Evolutionary conservation across 1,140 invertebrate species (phyloP).

Genomic region (Kradibia gibbosae): DNA sequence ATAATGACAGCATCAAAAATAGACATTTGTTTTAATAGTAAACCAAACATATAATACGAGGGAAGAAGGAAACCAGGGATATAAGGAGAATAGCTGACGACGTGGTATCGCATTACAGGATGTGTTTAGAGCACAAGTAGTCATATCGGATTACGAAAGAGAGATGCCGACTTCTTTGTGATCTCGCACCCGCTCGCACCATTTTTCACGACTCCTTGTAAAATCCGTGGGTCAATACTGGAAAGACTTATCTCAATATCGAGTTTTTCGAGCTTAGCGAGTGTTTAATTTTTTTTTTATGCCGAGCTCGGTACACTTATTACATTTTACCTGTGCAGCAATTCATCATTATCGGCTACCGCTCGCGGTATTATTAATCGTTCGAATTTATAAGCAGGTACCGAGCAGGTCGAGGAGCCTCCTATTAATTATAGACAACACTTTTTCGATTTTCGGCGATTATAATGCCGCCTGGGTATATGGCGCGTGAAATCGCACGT

Average conservation of each 20-base stretch:
- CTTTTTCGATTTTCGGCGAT: too few species aligned
- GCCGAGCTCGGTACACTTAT: too few species aligned
- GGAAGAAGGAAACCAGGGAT: neutral
- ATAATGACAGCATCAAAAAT: neutral
- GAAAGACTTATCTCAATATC: constrained; percentile 19
- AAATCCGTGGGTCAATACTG: constrained; percentile 16
- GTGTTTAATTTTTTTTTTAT: too few species aligned
- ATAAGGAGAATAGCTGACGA: constrained; percentile 30
- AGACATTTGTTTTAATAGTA: constrained; percentile 6
- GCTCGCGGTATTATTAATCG: too few species aligned
- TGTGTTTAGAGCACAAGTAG: constrained; percentile 42
- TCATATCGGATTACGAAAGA: constrained; percentile 47
- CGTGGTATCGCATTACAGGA: constrained; percentile 44
- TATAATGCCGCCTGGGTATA: too few species aligned
- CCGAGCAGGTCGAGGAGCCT: too few species aligned
- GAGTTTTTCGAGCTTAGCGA: too few species aligned
- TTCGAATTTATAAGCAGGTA: too few species aligned
- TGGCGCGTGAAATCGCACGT: too few species aligned
- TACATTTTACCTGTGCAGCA: too few species aligned
- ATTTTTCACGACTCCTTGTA: constrained; percentile 38
- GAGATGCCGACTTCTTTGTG: constrained; percentile 37
- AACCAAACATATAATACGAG: neutral
- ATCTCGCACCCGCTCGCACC: neutral
- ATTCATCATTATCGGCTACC: too few species aligned
- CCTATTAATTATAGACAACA: too few species aligned